Evolutionary conservation across 2,113 vertebrate species (phyloP).

Genomic region (Pollimyrus isidori): DNA sequence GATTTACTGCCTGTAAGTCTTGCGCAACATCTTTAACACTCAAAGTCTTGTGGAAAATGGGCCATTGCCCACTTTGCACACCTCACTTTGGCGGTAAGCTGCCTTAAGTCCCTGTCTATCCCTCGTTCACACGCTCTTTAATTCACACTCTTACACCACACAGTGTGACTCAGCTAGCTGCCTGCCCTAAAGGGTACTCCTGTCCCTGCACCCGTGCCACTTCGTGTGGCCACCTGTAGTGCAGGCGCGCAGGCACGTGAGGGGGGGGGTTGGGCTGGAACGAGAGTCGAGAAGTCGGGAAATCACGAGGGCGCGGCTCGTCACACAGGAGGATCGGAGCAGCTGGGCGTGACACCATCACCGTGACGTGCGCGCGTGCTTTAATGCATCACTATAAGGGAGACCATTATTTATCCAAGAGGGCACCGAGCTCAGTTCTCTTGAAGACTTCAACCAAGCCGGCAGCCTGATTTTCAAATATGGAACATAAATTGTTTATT

Average conservation of each 20-base stretch:
- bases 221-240: not conserved
- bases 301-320: no score
- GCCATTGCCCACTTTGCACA: not conserved
- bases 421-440: not conserved
- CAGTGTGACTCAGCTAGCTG: not conserved
- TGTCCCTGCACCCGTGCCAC: no score
- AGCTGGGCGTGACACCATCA: not conserved
- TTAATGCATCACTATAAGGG: not conserved
- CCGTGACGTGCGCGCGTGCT: not conserved
- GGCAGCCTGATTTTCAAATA: not conserved
- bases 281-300: no score
- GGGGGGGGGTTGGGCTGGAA: no score
- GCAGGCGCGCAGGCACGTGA: no score
- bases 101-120: not conserved
- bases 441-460: not conserved
- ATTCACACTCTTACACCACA: not conserved
- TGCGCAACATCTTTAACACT: not conserved
- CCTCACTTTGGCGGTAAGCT: not conserved
- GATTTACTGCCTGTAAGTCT: not conserved
- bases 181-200: not conserved
- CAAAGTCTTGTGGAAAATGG: not conserved
- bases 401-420: not conserved
- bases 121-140: not conserved
- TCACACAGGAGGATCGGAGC: no score
- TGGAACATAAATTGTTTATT: slow-evolving; percentile 16